A percentile compares a stretch with the other conserved stretches of the same genome.
Evolutionary conservation across 2,888 invertebrate genomes (phyloP).

Genomic region (Macaria liturata): DNA sequence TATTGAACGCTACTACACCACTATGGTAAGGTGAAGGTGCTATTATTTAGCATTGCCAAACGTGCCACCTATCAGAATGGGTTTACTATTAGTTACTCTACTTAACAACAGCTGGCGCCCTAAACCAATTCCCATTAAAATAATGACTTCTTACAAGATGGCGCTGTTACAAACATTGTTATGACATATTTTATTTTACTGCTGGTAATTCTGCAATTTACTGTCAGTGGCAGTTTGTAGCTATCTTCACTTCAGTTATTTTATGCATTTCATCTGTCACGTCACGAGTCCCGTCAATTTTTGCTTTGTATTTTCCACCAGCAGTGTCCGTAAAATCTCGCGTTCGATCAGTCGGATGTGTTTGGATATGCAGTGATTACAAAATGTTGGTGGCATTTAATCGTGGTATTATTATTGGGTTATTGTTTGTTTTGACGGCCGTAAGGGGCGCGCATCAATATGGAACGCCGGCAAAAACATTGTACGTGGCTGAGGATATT

Average conservation of each 20-base stretch:
- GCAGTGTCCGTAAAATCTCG: constrained; percentile 57
- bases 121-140: too few relatives aligned
- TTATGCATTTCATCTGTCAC: constrained; percentile 10
- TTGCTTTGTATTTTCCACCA: constrained; percentile 37
- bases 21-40: too few relatives aligned
- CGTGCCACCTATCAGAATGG: too few relatives aligned
- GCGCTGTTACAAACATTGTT: too few relatives aligned
- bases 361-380: constrained; percentile 70
- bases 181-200: too few relatives aligned
- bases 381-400: constrained; percentile 73
- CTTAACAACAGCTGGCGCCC: too few relatives aligned
- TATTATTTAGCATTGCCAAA: too few relatives aligned
- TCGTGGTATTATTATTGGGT: constrained; percentile 55
- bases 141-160: too few relatives aligned
- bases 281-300: constrained; percentile 4
- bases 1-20: too few relatives aligned
- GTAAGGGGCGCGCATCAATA: constrained; percentile 54
- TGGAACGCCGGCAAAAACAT: constrained; percentile 55
- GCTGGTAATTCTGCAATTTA: too few relatives aligned
- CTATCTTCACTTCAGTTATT: neutral
- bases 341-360: constrained; percentile 52
- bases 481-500: constrained; percentile 66
- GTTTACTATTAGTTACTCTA: too few relatives aligned
- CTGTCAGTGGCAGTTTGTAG: too few relatives aligned
- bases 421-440: constrained; percentile 59